These are phyloP conservation scores for Euzetes globulus DNA, from an alignment of 2,888 invertebrate genomes.

Conservation along the genomic window DNA sequence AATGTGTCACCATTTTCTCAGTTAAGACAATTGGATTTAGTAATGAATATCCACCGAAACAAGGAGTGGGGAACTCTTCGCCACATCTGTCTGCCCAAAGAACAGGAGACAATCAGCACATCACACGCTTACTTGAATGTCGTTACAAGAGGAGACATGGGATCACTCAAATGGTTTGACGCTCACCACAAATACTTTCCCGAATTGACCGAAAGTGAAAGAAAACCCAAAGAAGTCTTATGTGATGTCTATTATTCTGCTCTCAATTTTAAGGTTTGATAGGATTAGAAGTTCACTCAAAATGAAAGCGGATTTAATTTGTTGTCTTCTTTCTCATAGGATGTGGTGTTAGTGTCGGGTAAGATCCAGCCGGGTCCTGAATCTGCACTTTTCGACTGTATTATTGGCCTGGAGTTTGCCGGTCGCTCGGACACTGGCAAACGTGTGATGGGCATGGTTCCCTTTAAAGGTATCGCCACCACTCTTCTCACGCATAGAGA, in stretches of 20 bases:
- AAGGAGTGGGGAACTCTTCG: conserved; percentile 29
- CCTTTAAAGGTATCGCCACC: conserved; percentile 77
- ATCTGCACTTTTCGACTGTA: conserved; percentile 59
- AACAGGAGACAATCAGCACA: conserved; percentile 3
- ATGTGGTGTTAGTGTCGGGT: conserved; percentile 29
- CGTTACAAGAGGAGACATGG: conserved; percentile 43
- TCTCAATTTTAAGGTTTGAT: background rate
- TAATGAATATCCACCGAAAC: conserved; percentile 55
- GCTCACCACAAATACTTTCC: conserved; percentile 63
- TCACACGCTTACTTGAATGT: conserved; percentile 25
- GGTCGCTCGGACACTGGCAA: conserved; percentile 65
- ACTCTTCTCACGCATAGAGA: conserved; percentile 57
- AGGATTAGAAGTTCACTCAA: no score
- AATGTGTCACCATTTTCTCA: conserved; percentile 34
- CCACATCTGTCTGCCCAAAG: background rate
- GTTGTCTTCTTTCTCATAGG: conserved; percentile 47
- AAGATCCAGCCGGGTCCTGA: conserved; percentile 43
- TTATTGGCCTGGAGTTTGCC: conserved; percentile 86
- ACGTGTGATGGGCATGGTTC: conserved; percentile 88
- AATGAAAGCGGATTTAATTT: no score
- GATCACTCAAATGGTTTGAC: conserved; percentile 41
- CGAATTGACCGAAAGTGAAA: conserved; percentile 46
- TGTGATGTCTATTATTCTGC: conserved; percentile 51
- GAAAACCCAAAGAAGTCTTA: conserved; percentile 49
- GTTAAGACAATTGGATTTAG: conserved; percentile 48